Base-by-base conservation (phyloP, 2,888 invertebrate species). In the Cinara cedri region DNA sequence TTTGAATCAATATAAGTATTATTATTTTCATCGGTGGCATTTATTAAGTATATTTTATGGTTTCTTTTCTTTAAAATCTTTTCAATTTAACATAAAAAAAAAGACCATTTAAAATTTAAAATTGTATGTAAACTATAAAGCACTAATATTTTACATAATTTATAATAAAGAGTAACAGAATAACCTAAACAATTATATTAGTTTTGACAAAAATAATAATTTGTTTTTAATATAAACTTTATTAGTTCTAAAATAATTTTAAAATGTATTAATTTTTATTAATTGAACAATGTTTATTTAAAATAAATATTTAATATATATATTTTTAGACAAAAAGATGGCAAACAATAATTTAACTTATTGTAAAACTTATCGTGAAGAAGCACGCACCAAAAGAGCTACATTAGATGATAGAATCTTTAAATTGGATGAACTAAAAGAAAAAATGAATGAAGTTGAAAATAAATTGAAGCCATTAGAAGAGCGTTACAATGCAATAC, bases 391-490 rank as follows among this genome's bases (percentile, higher is more conserved):
- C 81, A 88, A 89, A 80, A 88, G 89, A 83, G 88, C 91, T n/a
- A 89, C 89, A 83, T 87, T 90, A 66, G 88, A 88, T 46, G 88
- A 90, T 81, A 85, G 89, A 16, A 89, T 91, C 84, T 86, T 88
- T 1, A 89, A 90, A 84, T 87, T 91, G 66, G 85, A 86, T 4
- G 88, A 88, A 74, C 87, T 90, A 11, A 86, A 88, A 49, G 87
- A 88, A 26, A 85, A 86, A 78, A 87, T 90, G 34, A 83, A 84
- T 11, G 84, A 86, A 34, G 86, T 89, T 46, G 84, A 87, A 19
- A 83, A 85, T 4, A 85, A 88, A 82, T 83, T 89, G 10, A 83
- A 85, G 80, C 88, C 89, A 0, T 83, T 89, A 34, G 84, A 85
- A 66, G 82, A 84, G 2, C 85, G 86, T 82, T 83, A 89, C 72